phyloP scores from a whole-genome alignment of 2,113 vertebrate genomes.

The Chloebia gouldiae region DNA sequence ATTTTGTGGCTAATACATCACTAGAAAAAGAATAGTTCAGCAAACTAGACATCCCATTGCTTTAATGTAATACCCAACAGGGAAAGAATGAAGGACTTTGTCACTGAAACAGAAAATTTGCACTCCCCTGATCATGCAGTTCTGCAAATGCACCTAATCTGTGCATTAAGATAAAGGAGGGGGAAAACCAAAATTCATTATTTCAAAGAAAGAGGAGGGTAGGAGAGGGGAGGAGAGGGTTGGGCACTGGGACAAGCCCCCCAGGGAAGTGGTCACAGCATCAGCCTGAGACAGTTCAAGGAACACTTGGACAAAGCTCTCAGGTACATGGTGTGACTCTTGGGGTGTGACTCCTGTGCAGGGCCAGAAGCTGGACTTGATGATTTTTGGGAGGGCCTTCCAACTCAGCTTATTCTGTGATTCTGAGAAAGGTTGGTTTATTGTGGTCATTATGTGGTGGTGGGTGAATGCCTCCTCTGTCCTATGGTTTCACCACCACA shows the following conservation, averaged over 20 bases:
- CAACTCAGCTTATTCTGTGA: background rate
- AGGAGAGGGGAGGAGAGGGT: background rate
- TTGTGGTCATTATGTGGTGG: background rate
- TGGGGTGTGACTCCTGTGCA: background rate
- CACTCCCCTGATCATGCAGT: background rate
- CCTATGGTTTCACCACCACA: background rate
- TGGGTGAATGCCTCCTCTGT: background rate
- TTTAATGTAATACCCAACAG: background rate
- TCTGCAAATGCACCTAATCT: background rate
- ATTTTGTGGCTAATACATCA: background rate
- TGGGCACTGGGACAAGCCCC: background rate
- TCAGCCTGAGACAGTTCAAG: background rate
- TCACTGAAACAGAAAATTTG: background rate
- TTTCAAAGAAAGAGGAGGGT: background rate
- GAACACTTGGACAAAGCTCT: background rate
- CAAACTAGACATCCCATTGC: background rate
- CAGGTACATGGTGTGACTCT: too few species aligned
- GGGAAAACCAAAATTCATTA: background rate
- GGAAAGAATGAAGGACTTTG: background rate
- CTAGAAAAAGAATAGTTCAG: background rate
- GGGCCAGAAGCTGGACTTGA: background rate
- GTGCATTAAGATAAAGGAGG: background rate
- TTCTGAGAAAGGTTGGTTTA: background rate
- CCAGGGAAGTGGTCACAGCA: background rate
- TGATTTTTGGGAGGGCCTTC: background rate